Conservation (phyloP, 2,113 vertebrate species). For the Tragelaphus imberbis region DNA sequence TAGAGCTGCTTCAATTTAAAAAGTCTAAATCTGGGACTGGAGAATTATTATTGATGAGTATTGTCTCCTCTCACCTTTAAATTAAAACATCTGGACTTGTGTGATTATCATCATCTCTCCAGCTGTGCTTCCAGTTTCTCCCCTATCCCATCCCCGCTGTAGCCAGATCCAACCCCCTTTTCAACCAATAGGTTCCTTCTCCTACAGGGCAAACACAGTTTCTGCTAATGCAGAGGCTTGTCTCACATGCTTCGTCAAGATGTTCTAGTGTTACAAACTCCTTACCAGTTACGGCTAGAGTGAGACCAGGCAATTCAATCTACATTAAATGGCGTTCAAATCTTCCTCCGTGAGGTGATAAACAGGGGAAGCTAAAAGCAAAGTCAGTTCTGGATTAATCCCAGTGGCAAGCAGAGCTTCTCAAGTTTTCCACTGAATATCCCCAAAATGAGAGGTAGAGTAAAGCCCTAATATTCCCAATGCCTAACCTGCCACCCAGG, state of each 20-base stretch:
- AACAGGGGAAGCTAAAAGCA: background rate
- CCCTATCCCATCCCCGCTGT: background rate
- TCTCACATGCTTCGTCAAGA: background rate
- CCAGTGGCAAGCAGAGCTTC: background rate
- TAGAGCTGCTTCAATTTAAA: background rate
- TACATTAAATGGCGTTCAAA: background rate
- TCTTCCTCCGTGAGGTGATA: background rate
- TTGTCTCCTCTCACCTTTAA: background rate
- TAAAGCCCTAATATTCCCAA: background rate
- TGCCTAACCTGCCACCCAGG: background rate
- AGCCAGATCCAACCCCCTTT: background rate
- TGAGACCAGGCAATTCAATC: background rate
- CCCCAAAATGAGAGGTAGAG: background rate
- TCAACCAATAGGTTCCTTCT: background rate
- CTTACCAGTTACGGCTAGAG: background rate
- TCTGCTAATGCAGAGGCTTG: background rate
- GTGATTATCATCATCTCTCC: background rate
- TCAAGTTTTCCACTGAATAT: background rate
- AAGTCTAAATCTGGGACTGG: background rate
- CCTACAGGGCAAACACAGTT: background rate
- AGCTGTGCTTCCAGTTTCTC: background rate
- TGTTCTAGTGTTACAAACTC: background rate
- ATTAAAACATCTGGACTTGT: background rate
- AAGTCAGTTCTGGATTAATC: background rate
- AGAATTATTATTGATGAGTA: background rate